Evolutionary conservation across 2,113 vertebrate species (phyloP).

Genomic region (Hippocampus zosterae): DNA sequence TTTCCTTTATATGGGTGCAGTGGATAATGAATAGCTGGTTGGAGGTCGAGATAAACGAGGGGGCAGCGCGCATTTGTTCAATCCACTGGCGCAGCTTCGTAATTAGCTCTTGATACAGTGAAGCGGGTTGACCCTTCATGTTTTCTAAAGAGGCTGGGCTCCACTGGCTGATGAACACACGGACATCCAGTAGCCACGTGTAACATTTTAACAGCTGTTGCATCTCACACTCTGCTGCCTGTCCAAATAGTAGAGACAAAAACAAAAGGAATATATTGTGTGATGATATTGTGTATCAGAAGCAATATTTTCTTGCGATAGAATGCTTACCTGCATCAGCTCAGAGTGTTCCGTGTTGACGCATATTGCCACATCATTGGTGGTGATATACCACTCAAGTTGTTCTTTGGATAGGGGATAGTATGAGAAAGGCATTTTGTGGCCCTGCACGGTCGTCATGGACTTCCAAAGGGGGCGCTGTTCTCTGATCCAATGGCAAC

Average conservation of each 20-base stretch:
- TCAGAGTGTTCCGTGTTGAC: conserved; percentile 43
- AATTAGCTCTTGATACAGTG: conserved; percentile 59
- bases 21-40: conserved; percentile 68
- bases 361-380: conserved; percentile 43
- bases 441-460: conserved; percentile 49
- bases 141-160: conserved; percentile 53
- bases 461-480: conserved; percentile 8
- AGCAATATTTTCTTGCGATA: background rate
- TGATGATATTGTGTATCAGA: no score
- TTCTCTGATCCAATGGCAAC: background rate
- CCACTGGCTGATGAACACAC: conserved; percentile 66
- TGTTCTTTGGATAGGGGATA: conserved; percentile 51
- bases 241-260: conserved; percentile 12
- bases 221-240: conserved; percentile 68
- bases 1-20: conserved; percentile 49
- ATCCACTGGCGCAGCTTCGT: conserved; percentile 61
- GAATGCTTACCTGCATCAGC: conserved; percentile 59
- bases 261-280: background rate
- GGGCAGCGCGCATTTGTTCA: conserved; percentile 36
- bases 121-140: conserved; percentile 55
- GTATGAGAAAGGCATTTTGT: conserved; percentile 58
- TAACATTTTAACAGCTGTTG: conserved; percentile 59
- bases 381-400: conserved; percentile 67
- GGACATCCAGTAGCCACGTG: conserved; percentile 64
- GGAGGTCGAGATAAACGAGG: conserved; percentile 55